Conservation (phyloP, 2,797 vertebrate species). For the Enteromius thamalakanensis region DNA sequence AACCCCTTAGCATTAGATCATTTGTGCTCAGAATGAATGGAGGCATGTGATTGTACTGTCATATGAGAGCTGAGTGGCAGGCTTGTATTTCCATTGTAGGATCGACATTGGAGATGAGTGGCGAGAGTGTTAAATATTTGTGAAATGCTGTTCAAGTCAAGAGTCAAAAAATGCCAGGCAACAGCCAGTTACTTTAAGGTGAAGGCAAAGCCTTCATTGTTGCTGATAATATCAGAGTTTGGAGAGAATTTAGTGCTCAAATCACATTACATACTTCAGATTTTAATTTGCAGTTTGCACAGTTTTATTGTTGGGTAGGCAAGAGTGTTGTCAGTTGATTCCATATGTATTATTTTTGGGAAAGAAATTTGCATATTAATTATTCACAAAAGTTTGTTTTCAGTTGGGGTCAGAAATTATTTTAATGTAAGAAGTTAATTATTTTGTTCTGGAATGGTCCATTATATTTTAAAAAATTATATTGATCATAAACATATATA, state of each 20-base stretch:
- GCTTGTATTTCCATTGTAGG: neutral
- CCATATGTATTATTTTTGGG: neutral
- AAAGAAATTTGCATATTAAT: neutral
- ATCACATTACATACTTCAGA: neutral
- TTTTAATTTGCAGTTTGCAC: neutral
- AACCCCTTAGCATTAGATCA: neutral
- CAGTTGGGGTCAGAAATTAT: neutral
- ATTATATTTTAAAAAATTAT: neutral
- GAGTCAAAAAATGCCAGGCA: neutral
- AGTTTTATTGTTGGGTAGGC: neutral
- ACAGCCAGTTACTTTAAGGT: neutral
- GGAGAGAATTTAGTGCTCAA: neutral
- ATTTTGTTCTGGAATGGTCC: neutral
- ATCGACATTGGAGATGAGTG: neutral
- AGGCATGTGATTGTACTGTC: neutral
- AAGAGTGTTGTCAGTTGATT: neutral
- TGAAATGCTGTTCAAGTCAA: neutral
- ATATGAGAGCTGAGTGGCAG: neutral
- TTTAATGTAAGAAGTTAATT: neutral
- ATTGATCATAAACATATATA: no score
- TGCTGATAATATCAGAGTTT: neutral
- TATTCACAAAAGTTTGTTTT: no score
- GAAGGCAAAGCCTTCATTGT: neutral
- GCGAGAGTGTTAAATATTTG: neutral
- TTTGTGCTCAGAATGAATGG: neutral